Evolutionary conservation across 2,113 vertebrate species (phyloP).

Genomic region (Laticauda laticaudata): DNA sequence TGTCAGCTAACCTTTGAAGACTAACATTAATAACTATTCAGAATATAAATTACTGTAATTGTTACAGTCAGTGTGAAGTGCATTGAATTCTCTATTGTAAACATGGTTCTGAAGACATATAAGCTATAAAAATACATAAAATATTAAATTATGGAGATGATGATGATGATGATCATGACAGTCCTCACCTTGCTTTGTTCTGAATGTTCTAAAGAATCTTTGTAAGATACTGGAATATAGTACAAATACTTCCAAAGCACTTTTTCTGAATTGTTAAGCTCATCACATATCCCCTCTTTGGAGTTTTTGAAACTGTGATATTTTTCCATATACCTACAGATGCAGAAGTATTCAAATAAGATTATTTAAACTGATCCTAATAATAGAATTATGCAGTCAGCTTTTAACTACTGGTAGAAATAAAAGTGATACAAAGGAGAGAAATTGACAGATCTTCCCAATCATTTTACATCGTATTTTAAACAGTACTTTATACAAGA

Average conservation of each 20-base stretch:
- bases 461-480: background rate
- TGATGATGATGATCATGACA: background rate
- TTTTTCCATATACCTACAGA: constrained; percentile 77
- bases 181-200: constrained; percentile 75
- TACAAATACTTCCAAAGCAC: constrained; percentile 64
- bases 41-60: background rate
- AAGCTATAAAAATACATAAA: background rate
- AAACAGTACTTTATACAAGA: background rate
- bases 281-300: constrained; percentile 69
- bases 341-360: constrained; percentile 9
- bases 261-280: constrained; percentile 65
- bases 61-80: background rate
- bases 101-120: background rate
- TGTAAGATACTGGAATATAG: constrained; percentile 73
- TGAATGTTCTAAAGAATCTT: constrained; percentile 75
- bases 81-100: background rate
- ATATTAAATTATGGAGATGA: background rate
- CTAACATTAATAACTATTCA: background rate
- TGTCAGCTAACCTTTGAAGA: background rate
- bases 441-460: background rate
- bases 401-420: background rate
- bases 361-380: background rate
- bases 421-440: background rate
- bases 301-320: constrained; percentile 63
- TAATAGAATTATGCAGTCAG: background rate